Conservation (phyloP, 2,888 invertebrate species). For the Cephus nigrinus region DNA sequence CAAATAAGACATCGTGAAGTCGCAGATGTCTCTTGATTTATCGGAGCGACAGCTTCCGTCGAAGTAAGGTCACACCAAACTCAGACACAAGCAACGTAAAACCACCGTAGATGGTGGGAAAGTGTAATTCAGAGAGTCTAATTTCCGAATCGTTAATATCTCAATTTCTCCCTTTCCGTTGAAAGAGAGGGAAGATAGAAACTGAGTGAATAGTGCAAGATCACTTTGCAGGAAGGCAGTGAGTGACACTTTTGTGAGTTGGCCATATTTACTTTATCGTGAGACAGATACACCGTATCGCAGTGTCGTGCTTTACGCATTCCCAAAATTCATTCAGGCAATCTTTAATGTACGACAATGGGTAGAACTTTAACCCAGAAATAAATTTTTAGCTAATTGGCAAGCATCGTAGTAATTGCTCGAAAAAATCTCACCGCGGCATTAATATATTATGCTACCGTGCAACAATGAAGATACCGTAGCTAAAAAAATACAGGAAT, state of each 20-base stretch:
- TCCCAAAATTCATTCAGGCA: neutral
- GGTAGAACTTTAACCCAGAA: neutral
- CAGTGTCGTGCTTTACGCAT: too few species aligned
- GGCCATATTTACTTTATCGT: too few species aligned
- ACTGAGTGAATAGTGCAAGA: neutral
- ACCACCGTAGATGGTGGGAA: neutral
- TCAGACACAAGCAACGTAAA: neutral
- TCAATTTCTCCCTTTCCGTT: neutral
- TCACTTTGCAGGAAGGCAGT: neutral
- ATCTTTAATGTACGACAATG: neutral
- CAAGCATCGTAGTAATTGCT: neutral
- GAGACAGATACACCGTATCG: too few species aligned
- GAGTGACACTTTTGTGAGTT: too few species aligned
- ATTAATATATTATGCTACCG: neutral
- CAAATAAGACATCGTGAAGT: slow-evolving; percentile 48
- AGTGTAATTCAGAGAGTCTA: neutral
- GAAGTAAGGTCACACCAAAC: slow-evolving; percentile 20
- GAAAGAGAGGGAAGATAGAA: neutral
- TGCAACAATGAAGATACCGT: neutral
- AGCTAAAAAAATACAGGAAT: neutral
- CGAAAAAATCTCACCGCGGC: neutral
- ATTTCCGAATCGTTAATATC: neutral
- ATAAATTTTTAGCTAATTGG: neutral
- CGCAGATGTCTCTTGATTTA: slow-evolving; percentile 61
- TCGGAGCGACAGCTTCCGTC: slow-evolving; percentile 57